These are phyloP conservation scores for Pyrgus malvae DNA, from an alignment of 2,888 invertebrate genomes.

Conservation along the genomic window DNA sequence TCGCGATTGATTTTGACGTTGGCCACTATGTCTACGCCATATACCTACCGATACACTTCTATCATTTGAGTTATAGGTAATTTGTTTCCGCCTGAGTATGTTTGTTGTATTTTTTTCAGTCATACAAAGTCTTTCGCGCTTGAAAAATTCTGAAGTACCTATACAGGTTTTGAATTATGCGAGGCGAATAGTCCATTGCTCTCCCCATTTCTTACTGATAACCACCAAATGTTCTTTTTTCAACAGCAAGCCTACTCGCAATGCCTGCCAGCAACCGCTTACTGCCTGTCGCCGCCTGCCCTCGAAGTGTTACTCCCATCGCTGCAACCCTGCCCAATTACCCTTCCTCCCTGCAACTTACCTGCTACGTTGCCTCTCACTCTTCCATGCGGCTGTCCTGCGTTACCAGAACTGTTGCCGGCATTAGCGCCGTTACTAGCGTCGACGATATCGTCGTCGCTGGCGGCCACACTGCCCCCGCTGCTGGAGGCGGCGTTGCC, in stretches of 20 bases:
- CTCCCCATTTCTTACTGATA: neutral
- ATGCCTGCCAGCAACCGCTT: constrained; percentile 35
- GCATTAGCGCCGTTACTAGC: constrained; percentile 35
- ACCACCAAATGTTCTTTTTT: neutral
- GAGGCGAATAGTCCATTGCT: too few species aligned
- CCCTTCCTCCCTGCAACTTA: too few species aligned
- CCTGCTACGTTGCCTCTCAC: too few species aligned
- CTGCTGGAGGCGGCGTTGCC: constrained; percentile 34
- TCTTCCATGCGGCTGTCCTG: constrained; percentile 7
- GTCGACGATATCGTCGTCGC: constrained; percentile 35
- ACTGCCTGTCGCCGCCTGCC: constrained; percentile 37
- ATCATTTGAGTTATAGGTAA: too few species aligned
- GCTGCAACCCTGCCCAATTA: constrained; percentile 6
- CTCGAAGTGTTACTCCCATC: constrained; percentile 37
- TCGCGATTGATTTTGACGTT: too few species aligned
- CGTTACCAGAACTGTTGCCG: constrained; percentile 29
- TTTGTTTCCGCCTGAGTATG: too few species aligned
- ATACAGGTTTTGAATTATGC: too few species aligned
- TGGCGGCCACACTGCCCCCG: constrained; percentile 40
- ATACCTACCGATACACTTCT: too few species aligned
- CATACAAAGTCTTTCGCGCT: too few species aligned
- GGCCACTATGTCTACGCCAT: too few species aligned
- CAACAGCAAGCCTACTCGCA: constrained; percentile 37
- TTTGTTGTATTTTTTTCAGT: too few species aligned
- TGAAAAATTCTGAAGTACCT: too few species aligned